phyloP scores from a whole-genome alignment of 1,140 invertebrate genomes.

The Amyelois transitella region DNA sequence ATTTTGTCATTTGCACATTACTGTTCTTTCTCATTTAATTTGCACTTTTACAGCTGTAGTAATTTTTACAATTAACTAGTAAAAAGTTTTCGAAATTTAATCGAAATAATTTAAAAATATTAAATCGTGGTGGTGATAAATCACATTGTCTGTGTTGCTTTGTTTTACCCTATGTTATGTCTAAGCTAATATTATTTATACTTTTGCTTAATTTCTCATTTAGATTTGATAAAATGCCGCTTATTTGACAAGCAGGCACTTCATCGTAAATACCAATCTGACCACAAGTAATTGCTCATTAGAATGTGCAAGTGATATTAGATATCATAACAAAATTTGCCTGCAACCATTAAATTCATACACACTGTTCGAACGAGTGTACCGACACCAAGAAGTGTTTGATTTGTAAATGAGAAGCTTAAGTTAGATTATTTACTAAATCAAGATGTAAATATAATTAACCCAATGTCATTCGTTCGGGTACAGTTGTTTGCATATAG shows the following conservation, averaged over 20 bases:
- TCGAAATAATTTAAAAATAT: too few species aligned
- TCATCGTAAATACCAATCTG: background rate
- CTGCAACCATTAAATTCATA: background rate
- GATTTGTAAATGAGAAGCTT: background rate
- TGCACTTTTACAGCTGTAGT: background rate
- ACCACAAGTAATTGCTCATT: background rate
- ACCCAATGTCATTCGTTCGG: background rate
- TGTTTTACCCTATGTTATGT: background rate
- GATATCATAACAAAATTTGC: background rate
- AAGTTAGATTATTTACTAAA: too few species aligned
- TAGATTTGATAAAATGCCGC: background rate
- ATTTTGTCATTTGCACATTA: constrained; percentile 19
- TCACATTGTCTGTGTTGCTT: background rate
- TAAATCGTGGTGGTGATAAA: background rate
- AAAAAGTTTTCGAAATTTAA: too few species aligned
- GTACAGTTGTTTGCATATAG: background rate
- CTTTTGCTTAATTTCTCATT: background rate
- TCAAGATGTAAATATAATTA: background rate
- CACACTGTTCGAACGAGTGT: background rate
- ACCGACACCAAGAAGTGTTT: background rate
- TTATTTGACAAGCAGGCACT: background rate
- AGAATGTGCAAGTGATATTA: background rate
- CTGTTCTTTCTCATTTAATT: background rate
- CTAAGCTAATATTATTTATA: background rate
- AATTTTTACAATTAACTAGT: background rate